Evolutionary conservation across 2,888 invertebrate species (phyloP), one percentile per base, ranked within the genome.

Genomic region (Dryococelus australis): DNA sequence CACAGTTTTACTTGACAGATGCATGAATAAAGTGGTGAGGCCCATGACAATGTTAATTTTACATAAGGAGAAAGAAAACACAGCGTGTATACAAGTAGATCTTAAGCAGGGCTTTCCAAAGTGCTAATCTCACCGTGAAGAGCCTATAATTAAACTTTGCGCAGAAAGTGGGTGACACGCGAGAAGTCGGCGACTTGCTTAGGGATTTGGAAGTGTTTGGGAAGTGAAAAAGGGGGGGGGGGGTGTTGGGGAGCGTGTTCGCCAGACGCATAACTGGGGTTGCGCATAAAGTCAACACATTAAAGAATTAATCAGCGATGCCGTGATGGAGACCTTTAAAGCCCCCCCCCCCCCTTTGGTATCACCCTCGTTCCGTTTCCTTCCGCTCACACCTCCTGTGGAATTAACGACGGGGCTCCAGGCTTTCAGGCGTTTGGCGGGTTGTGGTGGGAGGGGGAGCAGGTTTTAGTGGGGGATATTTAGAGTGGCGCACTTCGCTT

Each of bases 271-370:
- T 20, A 24, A 24, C 65, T 65, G 16, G 65, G 65, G 65, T 65
- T n/a, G 65, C 65, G 65, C 65, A 65, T 65, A 65, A 65, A 65
- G 65, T 65, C 65, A 65, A 65, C 65, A 65, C 65, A 65, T 65
- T 65, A 65, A 65, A 65, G 65, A 65, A 65, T 65, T 65, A 65
- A 65, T 65, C 65, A 65, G n/a, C 65, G 65, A 65, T 65, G 65
- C 65, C n/a, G 65, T 65, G 65, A 65, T 65, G 65, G 24, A 65
- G 65, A 65, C 65, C 65, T 65, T 65, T 65, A 65, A n/a, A 16
- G 20, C 65, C 65, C 65, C 65, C n/a, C 24, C 65, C 16, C 65
- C n/a, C 8, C 65, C 24, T 20, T 20, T 24, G 10, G 10, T 65
- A 24, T 5, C 8, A 65, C 16, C 65, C 65, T 65, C 65, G 8